Evolutionary conservation across 2,888 invertebrate genomes (phyloP).

Genomic region (Sphinx pinastri): DNA sequence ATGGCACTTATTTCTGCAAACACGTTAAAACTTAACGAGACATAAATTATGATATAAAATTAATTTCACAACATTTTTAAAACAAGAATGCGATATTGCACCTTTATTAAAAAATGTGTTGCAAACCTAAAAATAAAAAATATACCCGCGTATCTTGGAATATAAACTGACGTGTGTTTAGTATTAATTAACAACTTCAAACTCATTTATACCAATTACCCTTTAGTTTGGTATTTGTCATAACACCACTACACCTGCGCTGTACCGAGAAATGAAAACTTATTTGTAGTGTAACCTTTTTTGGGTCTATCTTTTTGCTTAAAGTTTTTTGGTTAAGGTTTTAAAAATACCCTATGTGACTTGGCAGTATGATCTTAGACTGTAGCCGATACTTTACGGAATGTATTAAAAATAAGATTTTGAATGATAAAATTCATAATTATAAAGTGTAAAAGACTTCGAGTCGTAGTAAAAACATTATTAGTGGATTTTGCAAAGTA

Average conservation of each 20-base stretch:
- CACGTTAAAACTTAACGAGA: neutral
- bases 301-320: neutral
- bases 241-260: constrained; percentile 11
- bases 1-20: too few relatives aligned
- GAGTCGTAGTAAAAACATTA: too few relatives aligned
- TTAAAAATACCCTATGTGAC: too few relatives aligned
- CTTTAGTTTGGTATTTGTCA: constrained; percentile 20
- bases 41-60: neutral
- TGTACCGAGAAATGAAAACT: neutral
- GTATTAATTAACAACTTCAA: neutral
- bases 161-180: constrained; percentile 2
- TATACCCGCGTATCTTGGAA: neutral
- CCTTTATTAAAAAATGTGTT: neutral
- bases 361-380: too few relatives aligned
- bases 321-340: neutral
- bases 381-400: too few relatives aligned
- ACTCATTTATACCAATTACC: constrained; percentile 13
- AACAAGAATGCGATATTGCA: constrained; percentile 7
- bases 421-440: too few relatives aligned
- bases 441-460: too few relatives aligned
- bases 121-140: neutral
- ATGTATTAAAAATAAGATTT: too few relatives aligned
- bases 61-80: neutral
- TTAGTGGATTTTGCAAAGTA: too few relatives aligned
- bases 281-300: constrained; percentile 9